Conservation (phyloP, 1,140 invertebrate genomes). For the Ostrea edulis region DNA sequence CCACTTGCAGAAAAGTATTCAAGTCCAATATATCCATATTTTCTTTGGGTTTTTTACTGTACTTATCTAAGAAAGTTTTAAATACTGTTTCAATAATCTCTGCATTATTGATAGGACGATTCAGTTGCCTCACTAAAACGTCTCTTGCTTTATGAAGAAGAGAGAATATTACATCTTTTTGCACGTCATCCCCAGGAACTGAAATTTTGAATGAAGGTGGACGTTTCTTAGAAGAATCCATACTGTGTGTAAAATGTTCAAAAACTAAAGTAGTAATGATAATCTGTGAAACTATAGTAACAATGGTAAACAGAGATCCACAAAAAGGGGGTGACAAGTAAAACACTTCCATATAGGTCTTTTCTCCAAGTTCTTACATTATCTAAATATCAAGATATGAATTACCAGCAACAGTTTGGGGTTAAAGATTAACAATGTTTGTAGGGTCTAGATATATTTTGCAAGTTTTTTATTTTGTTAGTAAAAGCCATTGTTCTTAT, state of each 20-base stretch:
- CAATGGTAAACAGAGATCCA: too few species aligned
- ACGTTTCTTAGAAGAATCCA: not conserved
- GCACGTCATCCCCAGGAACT: not conserved
- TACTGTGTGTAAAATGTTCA: not conserved
- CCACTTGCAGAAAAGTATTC: not conserved
- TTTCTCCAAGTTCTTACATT: too few species aligned
- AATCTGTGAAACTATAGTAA: too few species aligned
- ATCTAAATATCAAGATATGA: too few species aligned
- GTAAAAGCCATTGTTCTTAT: too few species aligned
- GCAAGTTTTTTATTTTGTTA: too few species aligned
- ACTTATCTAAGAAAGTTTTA: not conserved
- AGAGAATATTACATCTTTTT: not conserved
- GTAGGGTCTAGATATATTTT: too few species aligned
- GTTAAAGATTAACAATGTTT: too few species aligned
- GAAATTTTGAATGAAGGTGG: not conserved
- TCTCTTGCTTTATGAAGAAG: not conserved
- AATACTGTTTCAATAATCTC: not conserved
- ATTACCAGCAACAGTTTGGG: too few species aligned
- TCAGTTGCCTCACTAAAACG: not conserved
- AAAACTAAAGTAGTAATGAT: too few species aligned
- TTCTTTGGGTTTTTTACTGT: not conserved
- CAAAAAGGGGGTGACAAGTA: too few species aligned
- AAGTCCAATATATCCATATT: not conserved
- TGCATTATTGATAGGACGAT: not conserved
- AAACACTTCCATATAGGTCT: too few species aligned